Base-by-base conservation (phyloP, 2,113 vertebrate genomes). In the Heptranchias perlo region DNA sequence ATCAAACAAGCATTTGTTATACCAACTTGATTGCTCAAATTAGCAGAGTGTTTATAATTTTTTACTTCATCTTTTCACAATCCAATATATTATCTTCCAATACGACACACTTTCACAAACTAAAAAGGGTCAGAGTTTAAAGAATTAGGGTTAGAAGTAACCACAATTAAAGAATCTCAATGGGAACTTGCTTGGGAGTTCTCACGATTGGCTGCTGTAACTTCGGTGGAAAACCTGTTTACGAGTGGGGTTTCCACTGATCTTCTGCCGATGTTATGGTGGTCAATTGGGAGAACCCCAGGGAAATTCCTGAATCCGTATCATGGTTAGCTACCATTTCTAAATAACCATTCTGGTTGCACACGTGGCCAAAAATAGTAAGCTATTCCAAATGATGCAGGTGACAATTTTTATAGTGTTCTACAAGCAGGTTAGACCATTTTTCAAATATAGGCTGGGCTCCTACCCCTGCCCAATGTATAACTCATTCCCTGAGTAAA, bases 401-500 rank as follows among this genome's bases (percentile, higher is more conserved):
- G 7, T 28, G 16, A 23, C 7, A 47, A 39, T 21, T 65, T 44
- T 94, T 25, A 65, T 65, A 64, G 16, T 25, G 67, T 47, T 5
- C 47, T 67, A 64, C n/a, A 94, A 65, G 61, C 7, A 65, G 21
- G 39, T 47, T 25, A 65, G 62, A 25, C 44, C 61, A 3, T 47
- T 94, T n/a, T 94, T 39, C 62, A 94, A n/a, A 10, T 21, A 18
- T n/a, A 11, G 28, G 31, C 5, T 92, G 58, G 58, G 10, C 7
- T 35, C 44, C 89, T 35, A 61, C n/a, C 16, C 3, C 54, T 93
- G 54, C 58, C 89, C n/a, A 58, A 58, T 31, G 28, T 35, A 21
- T 61, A 93, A 62, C 58, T 93, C 58, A n/a, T 93, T 93, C 84
- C 69, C 54, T 93, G 89, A 93, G 58, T 93, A n/a, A 93, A 62